Percentiles rank a stretch among this genome's conserved stretches.
Evolutionary conservation across 1,140 invertebrate genomes (phyloP).

Genomic region (Nasonia longicornis): DNA sequence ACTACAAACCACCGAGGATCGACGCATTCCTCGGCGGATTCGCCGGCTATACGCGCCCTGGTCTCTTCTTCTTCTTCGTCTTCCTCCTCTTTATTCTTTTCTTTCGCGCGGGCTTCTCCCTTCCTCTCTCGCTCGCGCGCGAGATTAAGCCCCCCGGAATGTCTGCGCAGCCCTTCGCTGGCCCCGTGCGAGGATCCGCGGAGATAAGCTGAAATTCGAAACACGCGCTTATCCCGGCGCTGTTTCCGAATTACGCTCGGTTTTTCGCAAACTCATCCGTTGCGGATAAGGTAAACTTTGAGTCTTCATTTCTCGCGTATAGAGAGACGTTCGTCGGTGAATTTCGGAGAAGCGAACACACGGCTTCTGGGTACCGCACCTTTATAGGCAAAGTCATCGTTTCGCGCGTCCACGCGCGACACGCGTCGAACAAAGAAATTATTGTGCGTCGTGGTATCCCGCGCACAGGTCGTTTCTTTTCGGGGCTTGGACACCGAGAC

Average conservation of each 20-base stretch:
- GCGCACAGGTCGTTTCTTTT: neutral
- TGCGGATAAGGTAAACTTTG: too few relatives aligned
- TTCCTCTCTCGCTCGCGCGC: conserved; percentile 20
- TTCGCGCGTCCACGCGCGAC: neutral
- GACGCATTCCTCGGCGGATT: conserved; percentile 57
- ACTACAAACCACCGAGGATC: conserved; percentile 54
- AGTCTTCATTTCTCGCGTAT: too few relatives aligned
- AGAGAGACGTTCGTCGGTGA: too few relatives aligned
- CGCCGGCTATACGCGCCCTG: conserved; percentile 37
- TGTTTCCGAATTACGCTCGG: conserved; percentile 36
- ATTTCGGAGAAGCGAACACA: too few relatives aligned
- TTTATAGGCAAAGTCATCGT: neutral
- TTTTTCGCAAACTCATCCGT: neutral
- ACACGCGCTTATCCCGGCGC: conserved; percentile 25
- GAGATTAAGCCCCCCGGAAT: conserved; percentile 22
- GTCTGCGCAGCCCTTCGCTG: neutral
- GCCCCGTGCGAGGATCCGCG: neutral
- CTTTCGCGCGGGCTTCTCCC: neutral
- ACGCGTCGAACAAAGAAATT: neutral
- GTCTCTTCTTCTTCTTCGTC: neutral
- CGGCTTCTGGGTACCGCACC: neutral
- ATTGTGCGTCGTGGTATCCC: neutral
- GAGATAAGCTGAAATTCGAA: conserved; percentile 43
- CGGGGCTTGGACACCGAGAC: neutral
- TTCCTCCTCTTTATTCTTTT: conserved; percentile 10